Conservation (phyloP, 64 coral and sea anemone species). For the Porites australiensis region DNA sequence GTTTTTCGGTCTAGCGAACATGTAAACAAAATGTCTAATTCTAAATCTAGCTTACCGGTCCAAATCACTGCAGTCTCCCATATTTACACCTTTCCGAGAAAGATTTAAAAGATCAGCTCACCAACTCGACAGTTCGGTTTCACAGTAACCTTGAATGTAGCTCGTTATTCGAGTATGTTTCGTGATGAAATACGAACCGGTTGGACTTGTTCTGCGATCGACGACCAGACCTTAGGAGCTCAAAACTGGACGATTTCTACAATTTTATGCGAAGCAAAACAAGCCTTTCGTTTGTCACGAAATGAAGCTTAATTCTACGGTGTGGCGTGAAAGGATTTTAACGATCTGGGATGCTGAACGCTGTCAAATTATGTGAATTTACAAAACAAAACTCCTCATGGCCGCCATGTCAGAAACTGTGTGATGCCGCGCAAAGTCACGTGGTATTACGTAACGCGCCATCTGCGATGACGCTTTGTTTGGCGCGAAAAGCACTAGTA, state of each 20-base stretch:
- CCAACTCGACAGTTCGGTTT: background rate
- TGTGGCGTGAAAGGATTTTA: background rate
- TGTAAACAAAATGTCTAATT: background rate
- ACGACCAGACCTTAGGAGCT: background rate
- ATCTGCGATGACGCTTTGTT: conserved; percentile 25
- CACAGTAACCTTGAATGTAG: background rate
- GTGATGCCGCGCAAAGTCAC: conserved; percentile 45
- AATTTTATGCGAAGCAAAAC: background rate
- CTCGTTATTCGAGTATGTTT: too few species aligned
- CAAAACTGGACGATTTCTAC: background rate
- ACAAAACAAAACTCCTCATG: background rate
- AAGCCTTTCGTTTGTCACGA: background rate
- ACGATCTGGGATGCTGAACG: background rate
- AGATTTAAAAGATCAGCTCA: background rate
- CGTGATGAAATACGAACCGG: background rate
- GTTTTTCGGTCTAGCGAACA: background rate
- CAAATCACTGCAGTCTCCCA: conserved; percentile 96
- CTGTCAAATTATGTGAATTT: conserved; percentile 7
- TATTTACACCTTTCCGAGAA: background rate
- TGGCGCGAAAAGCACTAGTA: conserved; percentile 35
- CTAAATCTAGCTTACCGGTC: conserved; percentile 76
- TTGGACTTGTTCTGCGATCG: background rate
- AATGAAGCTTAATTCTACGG: background rate
- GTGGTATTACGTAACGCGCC: conserved; percentile 41
- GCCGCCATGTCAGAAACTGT: conserved; percentile 51